These are phyloP conservation scores for Sitobion miscanthi DNA, from an alignment of 1,140 invertebrate genomes.

Conservation along the genomic window DNA sequence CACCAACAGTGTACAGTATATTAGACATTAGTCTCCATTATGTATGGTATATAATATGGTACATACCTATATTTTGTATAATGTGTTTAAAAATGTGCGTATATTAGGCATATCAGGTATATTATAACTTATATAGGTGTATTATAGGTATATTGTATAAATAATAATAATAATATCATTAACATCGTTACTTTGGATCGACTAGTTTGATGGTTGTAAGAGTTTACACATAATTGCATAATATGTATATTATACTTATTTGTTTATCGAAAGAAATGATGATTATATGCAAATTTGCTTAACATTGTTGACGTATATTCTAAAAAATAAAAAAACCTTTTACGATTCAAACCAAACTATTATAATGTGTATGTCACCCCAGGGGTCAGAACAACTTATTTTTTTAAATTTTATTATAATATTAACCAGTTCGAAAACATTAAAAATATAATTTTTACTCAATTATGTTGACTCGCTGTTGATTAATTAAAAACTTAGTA, in stretches of 20 bases:
- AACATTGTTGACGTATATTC: neutral
- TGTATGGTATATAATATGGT: neutral
- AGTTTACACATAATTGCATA: neutral
- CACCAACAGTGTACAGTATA: neutral
- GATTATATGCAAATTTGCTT: neutral
- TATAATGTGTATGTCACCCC: neutral
- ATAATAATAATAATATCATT: neutral
- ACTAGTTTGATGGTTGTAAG: neutral
- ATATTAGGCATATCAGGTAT: too few species aligned
- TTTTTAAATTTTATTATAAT: neutral
- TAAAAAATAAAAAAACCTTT: constrained; percentile 20
- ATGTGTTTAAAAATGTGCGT: neutral
- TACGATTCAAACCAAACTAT: neutral
- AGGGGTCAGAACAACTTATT: neutral
- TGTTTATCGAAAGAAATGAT: neutral
- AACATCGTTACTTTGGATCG: neutral
- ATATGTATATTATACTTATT: neutral
- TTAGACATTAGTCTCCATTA: neutral
- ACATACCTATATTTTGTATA: neutral
- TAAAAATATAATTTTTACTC: neutral
- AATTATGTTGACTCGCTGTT: neutral
- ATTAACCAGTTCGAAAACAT: constrained; percentile 29
- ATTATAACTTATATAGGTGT: too few species aligned
- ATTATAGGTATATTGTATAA: neutral
- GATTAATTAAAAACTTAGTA: neutral